phyloP scores from a whole-genome alignment of 2,888 invertebrate species.

The Parapristionchus giblindavisi region DNA sequence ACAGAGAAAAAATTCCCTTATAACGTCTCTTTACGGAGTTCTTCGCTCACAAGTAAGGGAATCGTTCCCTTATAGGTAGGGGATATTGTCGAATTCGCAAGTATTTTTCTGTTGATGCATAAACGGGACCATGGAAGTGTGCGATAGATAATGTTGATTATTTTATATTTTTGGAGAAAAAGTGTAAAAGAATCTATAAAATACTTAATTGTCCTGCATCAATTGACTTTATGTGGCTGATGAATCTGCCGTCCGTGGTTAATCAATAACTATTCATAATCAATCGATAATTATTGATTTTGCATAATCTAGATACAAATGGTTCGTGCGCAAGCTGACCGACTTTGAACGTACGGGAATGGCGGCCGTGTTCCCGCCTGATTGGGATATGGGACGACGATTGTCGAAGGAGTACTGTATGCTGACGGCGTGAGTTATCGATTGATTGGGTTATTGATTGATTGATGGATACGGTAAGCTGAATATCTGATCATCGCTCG shows the following conservation, averaged over 20 bases:
- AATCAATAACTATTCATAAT: no score
- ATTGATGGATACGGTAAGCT: background rate
- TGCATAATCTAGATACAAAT: conserved; percentile 76
- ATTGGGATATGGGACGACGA: conserved; percentile 93
- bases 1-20: background rate
- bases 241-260: no score
- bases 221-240: no score
- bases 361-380: conserved; percentile 83
- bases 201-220: no score
- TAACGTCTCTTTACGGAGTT: no score
- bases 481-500: no score
- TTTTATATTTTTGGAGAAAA: no score
- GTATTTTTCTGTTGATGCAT: no score
- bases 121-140: no score
- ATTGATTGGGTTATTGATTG: background rate
- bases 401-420: conserved; percentile 76
- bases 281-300: no score
- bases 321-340: conserved; percentile 92
- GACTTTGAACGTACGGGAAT: conserved; percentile 92
- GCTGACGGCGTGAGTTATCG: conserved; percentile 50
- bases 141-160: no score
- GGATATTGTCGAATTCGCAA: background rate
- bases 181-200: no score
- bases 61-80: background rate
- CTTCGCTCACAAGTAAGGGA: background rate